Evolutionary conservation across 2,797 vertebrate genomes (phyloP).

Genomic region (Buceros bicornis): DNA sequence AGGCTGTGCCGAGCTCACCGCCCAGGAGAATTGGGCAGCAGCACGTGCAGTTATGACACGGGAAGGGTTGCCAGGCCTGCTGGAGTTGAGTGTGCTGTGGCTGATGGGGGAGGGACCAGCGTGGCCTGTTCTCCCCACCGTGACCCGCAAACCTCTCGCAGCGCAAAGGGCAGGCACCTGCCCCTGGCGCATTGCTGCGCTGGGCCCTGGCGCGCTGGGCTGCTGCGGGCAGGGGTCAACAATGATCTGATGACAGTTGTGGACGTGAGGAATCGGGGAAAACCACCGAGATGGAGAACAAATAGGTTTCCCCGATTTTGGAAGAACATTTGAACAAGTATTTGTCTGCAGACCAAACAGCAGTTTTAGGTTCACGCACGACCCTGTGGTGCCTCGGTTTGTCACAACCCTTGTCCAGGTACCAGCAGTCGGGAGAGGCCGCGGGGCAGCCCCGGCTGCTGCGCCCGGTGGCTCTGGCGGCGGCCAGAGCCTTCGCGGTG

Average conservation of each 20-base stretch:
- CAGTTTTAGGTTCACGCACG: accelerated
- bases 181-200: accelerated
- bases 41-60: accelerated
- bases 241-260: accelerated
- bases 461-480: no score
- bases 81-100: no score
- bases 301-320: not conserved
- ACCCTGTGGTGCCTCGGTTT: not conserved
- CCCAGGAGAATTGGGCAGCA: accelerated
- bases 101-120: no score
- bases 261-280: not conserved
- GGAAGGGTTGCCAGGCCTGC: no score
- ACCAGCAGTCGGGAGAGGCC: not conserved
- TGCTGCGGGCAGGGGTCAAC: not conserved
- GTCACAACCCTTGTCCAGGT: not conserved
- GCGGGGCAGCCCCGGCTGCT: accelerated
- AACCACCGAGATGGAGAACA: not conserved
- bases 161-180: accelerated
- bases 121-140: no score
- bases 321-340: not conserved
- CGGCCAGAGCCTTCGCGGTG: accelerated
- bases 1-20: not conserved
- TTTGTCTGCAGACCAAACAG: no score
- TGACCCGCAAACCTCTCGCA: accelerated
- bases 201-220: accelerated